Evolutionary conservation across 2,888 invertebrate species (phyloP), one percentile per base, ranked within the genome.

Genomic region (Platerodrilus igneus): DNA sequence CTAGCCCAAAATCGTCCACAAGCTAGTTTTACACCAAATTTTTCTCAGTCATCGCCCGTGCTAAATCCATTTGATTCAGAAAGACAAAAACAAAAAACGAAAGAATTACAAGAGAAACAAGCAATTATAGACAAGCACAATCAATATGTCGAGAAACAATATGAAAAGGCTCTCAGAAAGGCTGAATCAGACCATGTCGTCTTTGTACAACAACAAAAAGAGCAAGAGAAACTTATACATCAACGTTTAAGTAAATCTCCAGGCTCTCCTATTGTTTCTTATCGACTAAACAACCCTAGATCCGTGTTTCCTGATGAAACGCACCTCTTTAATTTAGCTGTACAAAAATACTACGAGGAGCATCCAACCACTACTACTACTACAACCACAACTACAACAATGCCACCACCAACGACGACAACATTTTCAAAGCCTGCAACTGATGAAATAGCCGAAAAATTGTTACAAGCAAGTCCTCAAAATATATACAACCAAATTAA

Each of bases 91-190:
- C 79, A 81, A 56, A 71, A 76, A 39, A 60, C 81, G 2, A 78
- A 79, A 50, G 83, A 85, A 51, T 75, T 84, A 28, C 76, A 80
- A 51, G 84, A 86, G 49, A 77, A 83, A 50, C 81, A 83, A 53
- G 75, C 80, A 47, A 74, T 83, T 3, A 83, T 83, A 42, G 81
- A 83, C 51, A 83, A 83, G 56, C 83, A 83, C 50, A 85, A 86
- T 53, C 78, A 86, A 50, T 81, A 86, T 51, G 77, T 84, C 3
- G 85, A 86, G 54, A 85, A 83, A 56, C 86, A 86, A 55, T 86
- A 86, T 52, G 78, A 86, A 51, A 84, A 84, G 52, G 81, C 84
- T 25, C 79, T 86, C 56, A 81, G 83, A 55, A 86, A 86, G 58
- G 79, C 84, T 0, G 76, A 84, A 47, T 77, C 79, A 52, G 71